Conservation (phyloP, 2,113 vertebrate species). For the Ovis aries region ARS-UI_Ramb_v3.0 NC_056054.1:13614001-13614500, state of each 20-base stretch:
- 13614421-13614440: background rate
- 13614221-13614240: background rate
- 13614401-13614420: background rate
- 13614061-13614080: background rate
- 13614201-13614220: background rate
- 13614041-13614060: background rate
- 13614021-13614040: background rate
- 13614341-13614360: background rate
- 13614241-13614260: background rate
- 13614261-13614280: background rate
- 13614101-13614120: background rate
- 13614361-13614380: background rate
- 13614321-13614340: background rate
- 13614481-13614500: slow-evolving; percentile 87
- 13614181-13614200: background rate
- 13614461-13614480: slow-evolving; percentile 81
- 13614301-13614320: background rate
- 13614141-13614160: background rate
- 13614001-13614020: background rate
- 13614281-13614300: background rate
- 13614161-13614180: background rate
- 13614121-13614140: background rate
- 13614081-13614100: fast-evolving
- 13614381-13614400: background rate
- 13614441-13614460: slow-evolving; percentile 79